These are phyloP conservation scores for Myxocyprinus asiaticus DNA, from an alignment of 2,113 vertebrate genomes.

Conservation along the genomic window DNA sequence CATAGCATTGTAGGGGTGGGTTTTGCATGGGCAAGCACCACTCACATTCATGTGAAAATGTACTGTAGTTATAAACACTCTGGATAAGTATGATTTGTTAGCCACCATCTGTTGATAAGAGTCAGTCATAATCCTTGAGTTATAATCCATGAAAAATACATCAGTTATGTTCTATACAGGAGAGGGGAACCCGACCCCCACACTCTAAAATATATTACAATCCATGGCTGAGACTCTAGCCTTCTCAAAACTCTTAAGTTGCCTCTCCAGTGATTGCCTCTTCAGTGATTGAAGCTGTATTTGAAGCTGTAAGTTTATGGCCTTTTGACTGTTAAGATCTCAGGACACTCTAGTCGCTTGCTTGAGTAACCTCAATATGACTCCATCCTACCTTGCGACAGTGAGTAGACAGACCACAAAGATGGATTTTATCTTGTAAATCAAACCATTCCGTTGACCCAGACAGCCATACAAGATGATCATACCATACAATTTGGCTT, in stretches of 20 bases:
- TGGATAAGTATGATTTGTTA: neutral
- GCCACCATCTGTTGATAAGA: neutral
- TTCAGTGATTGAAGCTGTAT: neutral
- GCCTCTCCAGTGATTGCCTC: slow-evolving; percentile 1
- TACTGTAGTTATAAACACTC: neutral
- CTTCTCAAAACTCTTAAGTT: neutral
- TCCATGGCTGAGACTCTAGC: neutral
- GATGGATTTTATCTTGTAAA: slow-evolving; percentile 44
- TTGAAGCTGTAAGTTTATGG: slow-evolving; percentile 19
- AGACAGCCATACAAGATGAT: slow-evolving; percentile 44
- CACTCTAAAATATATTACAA: slow-evolving; percentile 2
- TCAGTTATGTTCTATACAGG: slow-evolving; percentile 8
- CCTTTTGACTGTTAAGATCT: slow-evolving; percentile 12
- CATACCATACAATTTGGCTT: slow-evolving; percentile 34
- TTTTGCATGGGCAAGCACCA: neutral
- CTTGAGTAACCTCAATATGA: slow-evolving; percentile 3
- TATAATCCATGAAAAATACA: slow-evolving; percentile 8
- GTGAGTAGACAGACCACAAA: slow-evolving; percentile 14
- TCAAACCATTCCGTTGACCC: slow-evolving; percentile 28
- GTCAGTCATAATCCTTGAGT: neutral
- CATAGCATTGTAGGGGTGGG: neutral
- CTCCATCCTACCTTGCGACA: slow-evolving; percentile 25
- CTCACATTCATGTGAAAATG: neutral
- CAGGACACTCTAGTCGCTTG: neutral
- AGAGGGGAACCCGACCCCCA: neutral